A percentile compares a stretch with the other conserved stretches of the same genome.
These are phyloP conservation scores for Leptoclinus maculatus DNA, from an alignment of 2,797 vertebrate species.

Conservation along the genomic window DNA sequence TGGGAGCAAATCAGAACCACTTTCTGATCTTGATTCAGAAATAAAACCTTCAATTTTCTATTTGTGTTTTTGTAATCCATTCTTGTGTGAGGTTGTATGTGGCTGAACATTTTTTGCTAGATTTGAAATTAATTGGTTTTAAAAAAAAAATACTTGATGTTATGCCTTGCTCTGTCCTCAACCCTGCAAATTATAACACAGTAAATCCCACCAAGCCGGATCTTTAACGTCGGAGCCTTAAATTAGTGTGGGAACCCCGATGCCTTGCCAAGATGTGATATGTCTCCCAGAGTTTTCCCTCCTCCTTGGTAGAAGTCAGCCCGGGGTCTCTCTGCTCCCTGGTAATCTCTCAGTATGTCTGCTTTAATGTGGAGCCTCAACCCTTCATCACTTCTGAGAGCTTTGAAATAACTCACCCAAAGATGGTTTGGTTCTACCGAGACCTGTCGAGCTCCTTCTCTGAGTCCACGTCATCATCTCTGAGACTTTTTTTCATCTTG, in stretches of 20 bases:
- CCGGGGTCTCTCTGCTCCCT: slow-evolving; percentile 31
- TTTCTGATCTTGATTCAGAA: slow-evolving; percentile 50
- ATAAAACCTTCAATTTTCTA: slow-evolving; percentile 54
- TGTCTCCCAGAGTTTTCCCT: slow-evolving; percentile 19
- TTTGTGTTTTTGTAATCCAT: not conserved
- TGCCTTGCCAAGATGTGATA: slow-evolving; percentile 21
- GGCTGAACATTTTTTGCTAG: not conserved
- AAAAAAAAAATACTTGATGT: not conserved
- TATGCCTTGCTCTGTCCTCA: not conserved
- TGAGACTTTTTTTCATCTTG: slow-evolving; percentile 25
- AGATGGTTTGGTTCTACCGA: not conserved
- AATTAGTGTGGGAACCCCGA: slow-evolving; percentile 36
- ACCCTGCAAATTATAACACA: slow-evolving; percentile 8
- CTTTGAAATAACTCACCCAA: slow-evolving; percentile 37
- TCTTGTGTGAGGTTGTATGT: not conserved
- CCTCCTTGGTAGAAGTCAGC: slow-evolving; percentile 25
- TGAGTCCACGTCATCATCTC: slow-evolving; percentile 30
- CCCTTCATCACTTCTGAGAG: slow-evolving; percentile 11
- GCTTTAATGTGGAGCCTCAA: slow-evolving; percentile 25
- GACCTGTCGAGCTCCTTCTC: slow-evolving; percentile 41
- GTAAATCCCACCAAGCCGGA: not conserved
- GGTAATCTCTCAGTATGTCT: slow-evolving; percentile 46
- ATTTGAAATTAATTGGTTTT: not conserved
- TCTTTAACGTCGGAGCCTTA: slow-evolving; percentile 10
- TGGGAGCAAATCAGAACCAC: slow-evolving; percentile 8